Evolutionary conservation across 2,888 invertebrate species (phyloP), one percentile per base, ranked within the genome.

Genomic region (Dynastes grantii): DNA sequence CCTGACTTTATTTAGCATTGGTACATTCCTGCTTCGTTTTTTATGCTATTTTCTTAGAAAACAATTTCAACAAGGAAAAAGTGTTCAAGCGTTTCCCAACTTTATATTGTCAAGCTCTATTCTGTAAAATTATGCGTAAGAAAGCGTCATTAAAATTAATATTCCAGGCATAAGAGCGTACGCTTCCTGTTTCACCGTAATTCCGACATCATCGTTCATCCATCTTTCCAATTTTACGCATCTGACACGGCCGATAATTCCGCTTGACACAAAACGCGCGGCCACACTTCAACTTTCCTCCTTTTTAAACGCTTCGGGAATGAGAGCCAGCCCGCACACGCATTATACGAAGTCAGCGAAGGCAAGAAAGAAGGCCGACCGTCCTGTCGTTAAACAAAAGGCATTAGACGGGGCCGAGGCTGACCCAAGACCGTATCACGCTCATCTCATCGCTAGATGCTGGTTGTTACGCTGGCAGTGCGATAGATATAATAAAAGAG

Each of bases 201-300:
- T 67, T 67, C 40, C 9, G 40, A 22, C 45, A n/a, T 22, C 45
- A 37, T 67, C 45, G 6, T 16, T 67, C 65, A 27, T 67, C 40
- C 45, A 45, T 67, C 49, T 67, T 67, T 45, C 40, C 65, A 67
- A 22, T 45, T 67, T 67, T 45, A 67, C 45, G 40, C 65, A 58
- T 22, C 45, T 45, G 65, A 67, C 65, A 37, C 45, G 65, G 13
- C 45, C 65, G 16, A 45, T 67, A 67, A 67, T 67, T 67, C 65
- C 65, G 22, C 11, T 45, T 11, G 65, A 67, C 65, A 67, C 40
- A 22, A 67, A 67, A 45, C 65, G 45, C 65, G 40, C 65, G 45
- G 45, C 16, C 45, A 11, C 65, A 22, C 65, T 67, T 37, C 65
- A 49, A 67, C 16, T 45, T 67, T 22, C n/a, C n/a, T 16, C 3